Base-by-base conservation (phyloP, 1,140 invertebrate genomes). In the Stratiolaelaps scimitus region DNA sequence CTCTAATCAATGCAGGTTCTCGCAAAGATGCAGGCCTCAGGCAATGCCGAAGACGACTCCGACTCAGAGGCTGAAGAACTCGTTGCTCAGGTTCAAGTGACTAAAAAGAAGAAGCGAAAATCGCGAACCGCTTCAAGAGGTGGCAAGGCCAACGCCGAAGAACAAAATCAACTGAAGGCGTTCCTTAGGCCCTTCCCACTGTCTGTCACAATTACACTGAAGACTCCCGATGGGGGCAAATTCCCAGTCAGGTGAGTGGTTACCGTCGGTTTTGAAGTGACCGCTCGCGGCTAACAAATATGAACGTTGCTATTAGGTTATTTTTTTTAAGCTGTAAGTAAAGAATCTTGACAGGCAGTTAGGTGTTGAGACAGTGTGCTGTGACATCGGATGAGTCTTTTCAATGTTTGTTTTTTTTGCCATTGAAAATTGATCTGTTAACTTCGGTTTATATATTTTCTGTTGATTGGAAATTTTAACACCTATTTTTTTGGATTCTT, bases 31-130 rank as follows among this genome's bases (percentile, higher is more conserved):
- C 26, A 26, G 4, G 34, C 34, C 34, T 40, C 34, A 40, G 34
- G 34, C 4, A 23, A 23, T 1, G 53, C 20, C 4, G 53, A 60
- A 29, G 53, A 60, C 15, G 53, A 60, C 15, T 60, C 53, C 23
- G 53, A 60, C 20, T 60, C 53, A 15, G 53, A 60, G 26, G 34
- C 26, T 15, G 53, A 60, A 17, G 53, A 60, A 10, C 34, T 60
- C 2, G 53, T 60, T 17, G 34, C 53, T 5, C 26, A 29, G 53
- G 34, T 40, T 40, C 34, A 40, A 40, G 34, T 40, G 4, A 10
- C 34, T 40, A 60, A 60, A 23, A 60, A 60, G 53, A 60, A 26
- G 53, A 60, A 60, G 26, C 53, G 53, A 29, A 60, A 60, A 10
- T 29, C 53, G 23, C 26, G 53, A 26, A 60, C 53, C 26, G 15